Conservation (phyloP, 2,797 vertebrate genomes). For the Odontamblyopus lacepedii region DNA sequence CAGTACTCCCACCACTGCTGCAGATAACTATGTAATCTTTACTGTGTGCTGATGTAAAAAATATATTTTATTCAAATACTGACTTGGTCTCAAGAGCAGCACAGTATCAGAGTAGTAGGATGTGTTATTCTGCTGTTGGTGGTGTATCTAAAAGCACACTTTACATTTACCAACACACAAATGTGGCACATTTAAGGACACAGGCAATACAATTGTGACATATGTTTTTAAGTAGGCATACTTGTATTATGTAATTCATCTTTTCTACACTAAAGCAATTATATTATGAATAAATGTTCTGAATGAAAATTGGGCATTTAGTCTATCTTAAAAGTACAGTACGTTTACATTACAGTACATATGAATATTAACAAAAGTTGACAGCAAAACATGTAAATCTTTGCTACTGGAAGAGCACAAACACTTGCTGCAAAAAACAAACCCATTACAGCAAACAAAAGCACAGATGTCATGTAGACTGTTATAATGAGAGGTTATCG, state of each 20-base stretch:
- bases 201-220: neutral
- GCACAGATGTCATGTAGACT: constrained; percentile 42
- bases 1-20: neutral
- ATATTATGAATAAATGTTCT: neutral
- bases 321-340: neutral
- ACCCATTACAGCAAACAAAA: constrained; percentile 65
- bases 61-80: constrained; percentile 41
- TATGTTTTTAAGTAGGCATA: neutral
- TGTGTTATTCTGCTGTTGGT: neutral
- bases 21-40: neutral
- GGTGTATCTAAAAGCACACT: constrained; percentile 4
- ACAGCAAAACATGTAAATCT: constrained; percentile 3
- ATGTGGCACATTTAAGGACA: constrained; percentile 1
- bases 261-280: neutral
- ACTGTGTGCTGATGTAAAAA: neutral
- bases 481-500: constrained; percentile 50
- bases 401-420: constrained; percentile 9
- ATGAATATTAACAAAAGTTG: constrained; percentile 1
- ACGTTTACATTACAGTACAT: constrained; percentile 11
- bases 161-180: neutral
- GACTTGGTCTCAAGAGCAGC: constrained; percentile 30
- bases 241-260: neutral
- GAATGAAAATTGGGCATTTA: neutral
- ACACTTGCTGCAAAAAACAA: constrained; percentile 31
- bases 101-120: constrained; percentile 8